Conservation (phyloP, 2,888 invertebrate species). For the Caenorhabditis becei region DNA sequence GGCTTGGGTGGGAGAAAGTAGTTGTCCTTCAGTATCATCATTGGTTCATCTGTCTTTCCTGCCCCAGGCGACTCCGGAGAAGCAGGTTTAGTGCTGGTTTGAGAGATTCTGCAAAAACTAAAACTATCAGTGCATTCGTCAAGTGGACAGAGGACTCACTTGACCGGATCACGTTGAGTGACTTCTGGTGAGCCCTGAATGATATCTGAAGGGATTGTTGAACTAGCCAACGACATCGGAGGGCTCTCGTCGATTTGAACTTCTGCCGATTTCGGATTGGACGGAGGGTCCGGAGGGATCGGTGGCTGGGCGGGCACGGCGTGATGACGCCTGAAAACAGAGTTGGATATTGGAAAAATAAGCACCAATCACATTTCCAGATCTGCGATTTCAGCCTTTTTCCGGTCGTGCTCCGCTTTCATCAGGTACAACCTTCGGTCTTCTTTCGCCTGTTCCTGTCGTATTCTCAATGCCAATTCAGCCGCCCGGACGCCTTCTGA, state of each 20-base stretch:
- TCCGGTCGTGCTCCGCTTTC: slow-evolving; percentile 64
- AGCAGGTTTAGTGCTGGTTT: slow-evolving; percentile 56
- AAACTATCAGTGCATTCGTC: slow-evolving; percentile 19
- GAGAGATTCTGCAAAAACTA: slow-evolving; percentile 63
- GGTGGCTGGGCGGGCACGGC: not conserved
- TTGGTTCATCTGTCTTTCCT: not conserved
- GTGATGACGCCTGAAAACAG: not conserved
- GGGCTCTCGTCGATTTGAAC: slow-evolving; percentile 31
- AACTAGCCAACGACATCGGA: slow-evolving; percentile 43
- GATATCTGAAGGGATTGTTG: slow-evolving; percentile 56
- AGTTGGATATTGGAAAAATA: not conserved
- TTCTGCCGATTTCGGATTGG: slow-evolving; percentile 21
- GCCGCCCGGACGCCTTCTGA: slow-evolving; percentile 63
- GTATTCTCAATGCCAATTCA: slow-evolving; percentile 56
- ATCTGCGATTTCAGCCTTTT: slow-evolving; percentile 57
- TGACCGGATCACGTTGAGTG: slow-evolving; percentile 20
- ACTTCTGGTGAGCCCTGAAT: slow-evolving; percentile 42
- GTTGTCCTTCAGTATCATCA: slow-evolving; percentile 29
- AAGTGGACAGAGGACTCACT: slow-evolving; percentile 18
- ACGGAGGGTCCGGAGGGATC: slow-evolving; percentile 22
- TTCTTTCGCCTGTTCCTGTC: slow-evolving; percentile 62
- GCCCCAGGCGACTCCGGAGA: slow-evolving; percentile 25
- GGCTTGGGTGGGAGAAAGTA: slow-evolving; percentile 56
- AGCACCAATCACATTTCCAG: slow-evolving; percentile 25
- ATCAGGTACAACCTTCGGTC: slow-evolving; percentile 61